Conservation (phyloP, 53 echinoderm and acorn worm genomes). For the Echinometra lucunter region DNA sequence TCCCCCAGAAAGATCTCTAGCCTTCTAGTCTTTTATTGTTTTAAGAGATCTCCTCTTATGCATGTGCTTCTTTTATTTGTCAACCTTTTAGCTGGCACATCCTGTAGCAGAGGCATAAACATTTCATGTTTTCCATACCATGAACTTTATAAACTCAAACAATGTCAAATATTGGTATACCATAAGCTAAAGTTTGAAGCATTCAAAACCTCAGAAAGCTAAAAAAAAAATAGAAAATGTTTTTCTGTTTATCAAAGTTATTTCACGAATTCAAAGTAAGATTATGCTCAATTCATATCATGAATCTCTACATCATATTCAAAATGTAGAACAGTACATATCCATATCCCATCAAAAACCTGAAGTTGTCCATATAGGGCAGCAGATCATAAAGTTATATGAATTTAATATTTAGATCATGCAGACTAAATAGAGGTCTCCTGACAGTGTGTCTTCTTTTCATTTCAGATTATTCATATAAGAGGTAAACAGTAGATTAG, state of each 20-base stretch:
- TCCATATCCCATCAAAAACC: not conserved
- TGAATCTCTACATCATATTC: not conserved
- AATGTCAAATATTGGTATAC: not conserved
- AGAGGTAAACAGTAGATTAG: not conserved
- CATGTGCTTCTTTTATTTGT: not conserved
- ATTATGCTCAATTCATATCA: not conserved
- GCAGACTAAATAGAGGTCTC: not conserved
- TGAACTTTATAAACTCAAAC: not conserved
- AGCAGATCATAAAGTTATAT: not conserved
- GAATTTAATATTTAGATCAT: not conserved
- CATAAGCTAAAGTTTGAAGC: not conserved
- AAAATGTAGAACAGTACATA: not conserved
- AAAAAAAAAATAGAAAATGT: not conserved
- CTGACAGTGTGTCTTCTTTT: not conserved
- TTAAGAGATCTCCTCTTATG: not conserved
- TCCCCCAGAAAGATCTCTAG: not conserved
- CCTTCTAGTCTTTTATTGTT: not conserved
- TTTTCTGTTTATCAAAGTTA: not conserved
- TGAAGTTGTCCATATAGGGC: not conserved
- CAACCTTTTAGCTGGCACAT: not conserved
- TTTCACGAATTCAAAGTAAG: not conserved
- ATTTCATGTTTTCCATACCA: not conserved
- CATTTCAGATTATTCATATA: not conserved
- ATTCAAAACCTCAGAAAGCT: conserved; percentile 6
- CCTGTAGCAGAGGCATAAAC: not conserved